phyloP scores from a whole-genome alignment of 1,140 invertebrate genomes.

The Zaprionus vittiger region DNA sequence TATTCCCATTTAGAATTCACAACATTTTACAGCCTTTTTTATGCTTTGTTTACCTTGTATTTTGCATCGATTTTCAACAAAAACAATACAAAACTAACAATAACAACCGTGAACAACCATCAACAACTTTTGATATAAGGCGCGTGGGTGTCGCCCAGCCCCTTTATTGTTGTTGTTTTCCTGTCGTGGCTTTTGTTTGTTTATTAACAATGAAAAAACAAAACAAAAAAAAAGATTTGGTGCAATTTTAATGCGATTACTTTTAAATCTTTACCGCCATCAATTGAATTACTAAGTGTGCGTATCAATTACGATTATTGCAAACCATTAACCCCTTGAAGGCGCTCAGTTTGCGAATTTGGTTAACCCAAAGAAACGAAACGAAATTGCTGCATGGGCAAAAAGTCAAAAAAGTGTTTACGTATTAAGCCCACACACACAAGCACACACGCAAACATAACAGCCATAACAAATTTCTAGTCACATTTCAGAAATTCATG shows the following conservation, averaged over 20 bases:
- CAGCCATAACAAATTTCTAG: constrained; percentile 1
- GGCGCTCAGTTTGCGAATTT: constrained; percentile 8
- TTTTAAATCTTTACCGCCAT: background rate
- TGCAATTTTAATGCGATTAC: constrained; percentile 35
- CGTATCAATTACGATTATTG: constrained; percentile 18
- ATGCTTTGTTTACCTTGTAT: background rate
- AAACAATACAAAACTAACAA: constrained; percentile 24
- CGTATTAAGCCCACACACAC: constrained; percentile 42
- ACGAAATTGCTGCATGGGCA: constrained; percentile 18
- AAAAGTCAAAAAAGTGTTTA: constrained; percentile 29
- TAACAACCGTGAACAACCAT: background rate
- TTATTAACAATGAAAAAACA: constrained; percentile 4
- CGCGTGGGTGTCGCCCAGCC: constrained; percentile 24
- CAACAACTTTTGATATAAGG: constrained; percentile 22
- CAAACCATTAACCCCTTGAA: constrained; percentile 19
- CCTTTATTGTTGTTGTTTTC: constrained; percentile 13
- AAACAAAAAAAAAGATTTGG: background rate
- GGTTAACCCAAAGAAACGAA: constrained; percentile 25
- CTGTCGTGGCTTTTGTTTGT: constrained; percentile 8
- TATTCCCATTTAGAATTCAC: background rate
- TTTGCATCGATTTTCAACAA: constrained; percentile 11
- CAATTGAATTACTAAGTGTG: constrained; percentile 22
- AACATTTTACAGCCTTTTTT: background rate
- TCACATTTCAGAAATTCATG: constrained; percentile 7
- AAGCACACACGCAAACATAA: background rate